Percentiles rank a stretch among this genome's conserved stretches.
phyloP scores from a whole-genome alignment of 2,113 vertebrate genomes.

The Callorhinus ursinus region DNA sequence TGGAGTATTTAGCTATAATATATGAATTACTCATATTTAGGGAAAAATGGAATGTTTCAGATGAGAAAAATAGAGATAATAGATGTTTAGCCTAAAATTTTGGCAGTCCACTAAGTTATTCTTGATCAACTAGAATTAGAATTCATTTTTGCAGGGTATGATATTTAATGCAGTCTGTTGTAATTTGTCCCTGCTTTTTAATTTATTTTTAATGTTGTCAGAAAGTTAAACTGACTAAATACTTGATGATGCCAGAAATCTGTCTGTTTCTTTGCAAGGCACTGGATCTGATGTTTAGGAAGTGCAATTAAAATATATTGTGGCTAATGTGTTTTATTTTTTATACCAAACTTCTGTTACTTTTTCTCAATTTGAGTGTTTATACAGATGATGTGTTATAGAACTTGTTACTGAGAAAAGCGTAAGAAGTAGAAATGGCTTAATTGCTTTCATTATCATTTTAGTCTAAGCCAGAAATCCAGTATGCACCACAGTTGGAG shows the following conservation, averaged over 20 bases:
- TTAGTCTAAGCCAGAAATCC: slow-evolving; percentile 94
- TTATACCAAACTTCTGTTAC: slow-evolving; percentile 48
- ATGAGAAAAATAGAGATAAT: slow-evolving; percentile 49
- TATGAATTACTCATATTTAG: slow-evolving; percentile 9
- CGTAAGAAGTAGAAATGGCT: slow-evolving; percentile 49
- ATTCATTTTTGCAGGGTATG: slow-evolving; percentile 46
- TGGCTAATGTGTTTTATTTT: slow-evolving; percentile 63
- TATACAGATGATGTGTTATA: slow-evolving; percentile 52
- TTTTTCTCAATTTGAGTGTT: slow-evolving; percentile 67
- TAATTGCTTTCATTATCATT: slow-evolving; percentile 77
- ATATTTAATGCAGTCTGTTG: slow-evolving; percentile 51
- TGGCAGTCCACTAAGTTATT: slow-evolving; percentile 50
- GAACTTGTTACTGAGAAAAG: slow-evolving; percentile 60
- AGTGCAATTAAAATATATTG: slow-evolving; percentile 63
- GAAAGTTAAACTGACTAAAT: slow-evolving; percentile 61
- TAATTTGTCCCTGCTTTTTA: not conserved
- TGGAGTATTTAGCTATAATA: not conserved
- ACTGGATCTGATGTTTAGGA: slow-evolving; percentile 51
- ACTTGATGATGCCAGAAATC: slow-evolving; percentile 43
- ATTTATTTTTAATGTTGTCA: not conserved
- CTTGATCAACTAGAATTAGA: slow-evolving; percentile 56
- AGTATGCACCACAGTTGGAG: slow-evolving; percentile 90
- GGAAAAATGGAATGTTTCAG: slow-evolving; percentile 30
- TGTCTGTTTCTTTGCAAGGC: slow-evolving; percentile 51
- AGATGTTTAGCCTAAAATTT: slow-evolving; percentile 29